Base-by-base conservation (phyloP, 1,140 invertebrate species). In the Drosophila truncata region DNA sequence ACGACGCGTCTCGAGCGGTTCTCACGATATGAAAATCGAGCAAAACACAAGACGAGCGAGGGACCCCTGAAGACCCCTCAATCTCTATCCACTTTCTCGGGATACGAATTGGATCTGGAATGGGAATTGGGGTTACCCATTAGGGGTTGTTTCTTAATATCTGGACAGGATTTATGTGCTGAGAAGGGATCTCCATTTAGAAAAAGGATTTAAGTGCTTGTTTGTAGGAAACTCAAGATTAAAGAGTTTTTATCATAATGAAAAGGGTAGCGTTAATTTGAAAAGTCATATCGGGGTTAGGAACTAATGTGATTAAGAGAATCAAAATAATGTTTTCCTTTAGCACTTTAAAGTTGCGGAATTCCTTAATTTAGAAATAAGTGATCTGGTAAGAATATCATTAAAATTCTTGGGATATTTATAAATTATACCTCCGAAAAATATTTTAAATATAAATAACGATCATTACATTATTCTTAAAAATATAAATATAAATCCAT, bases 21-120 rank as follows among this genome's bases (percentile, higher is more conserved):
- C 91, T 92, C 91, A 92, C 91, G 91, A 91, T 92, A 91, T 72
- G 78, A 90, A 92, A 92, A 90, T 86, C 91, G 91, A 86, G 88
- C 87, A 86, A 79, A 58, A 75, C 61, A 75, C 61, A 64, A 61
- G 35, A 60, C 47, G 31, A 50, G 29, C 31, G n/a, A 57, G 52
- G 52, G 50, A 78, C 52, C 61, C 69, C 64, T 27, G 46, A 47
- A 47, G 27, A 29, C 47, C 27, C 47, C 47, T 18, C n/a, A 46
- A 61, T 46, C 50, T 46, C 50, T 39, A 52, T 35, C 80, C 82
- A 77, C 77, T 77, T 65, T 73, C 63, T 65, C 33, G 74, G 69
- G 66, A 72, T 31, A 50, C 69, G 66, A 71, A n/a, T 72, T 72
- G 66, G 69, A 72, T 60, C 62, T 60, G 52, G 18, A 16, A 50